Conservation (phyloP, 2,888 invertebrate genomes). For the Xestia ashworthii region DNA sequence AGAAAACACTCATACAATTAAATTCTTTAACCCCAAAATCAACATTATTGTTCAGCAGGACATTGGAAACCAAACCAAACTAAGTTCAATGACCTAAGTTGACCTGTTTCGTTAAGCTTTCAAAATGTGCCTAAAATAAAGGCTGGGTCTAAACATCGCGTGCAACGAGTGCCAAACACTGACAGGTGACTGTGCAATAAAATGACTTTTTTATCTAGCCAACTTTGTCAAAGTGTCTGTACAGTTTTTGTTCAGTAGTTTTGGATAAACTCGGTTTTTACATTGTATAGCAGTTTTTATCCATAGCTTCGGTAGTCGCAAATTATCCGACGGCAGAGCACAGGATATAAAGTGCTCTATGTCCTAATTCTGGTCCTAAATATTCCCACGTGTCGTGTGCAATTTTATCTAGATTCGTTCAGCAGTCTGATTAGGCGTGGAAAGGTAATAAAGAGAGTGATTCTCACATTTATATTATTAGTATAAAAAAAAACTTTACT, state of each 20-base stretch:
- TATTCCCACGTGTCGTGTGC: background rate
- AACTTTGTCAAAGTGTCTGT: background rate
- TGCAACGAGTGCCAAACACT: constrained; percentile 20
- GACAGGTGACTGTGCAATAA: constrained; percentile 38
- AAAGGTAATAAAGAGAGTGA: background rate
- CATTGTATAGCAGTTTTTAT: background rate
- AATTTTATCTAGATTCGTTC: background rate
- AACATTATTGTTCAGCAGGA: background rate
- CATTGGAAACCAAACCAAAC: background rate
- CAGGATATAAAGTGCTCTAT: background rate
- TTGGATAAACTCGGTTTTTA: background rate
- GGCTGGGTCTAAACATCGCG: background rate
- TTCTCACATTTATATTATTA: background rate
- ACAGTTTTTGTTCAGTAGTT: background rate
- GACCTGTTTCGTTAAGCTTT: background rate
- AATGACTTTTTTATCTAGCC: constrained; percentile 37
- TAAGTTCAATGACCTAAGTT: background rate
- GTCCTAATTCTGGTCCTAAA: background rate
- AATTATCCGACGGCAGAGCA: background rate
- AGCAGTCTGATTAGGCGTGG: too few relatives aligned
- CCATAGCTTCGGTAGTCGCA: too few relatives aligned
- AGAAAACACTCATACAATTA: background rate
- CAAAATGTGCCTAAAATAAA: constrained; percentile 24
- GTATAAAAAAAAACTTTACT: too few relatives aligned
- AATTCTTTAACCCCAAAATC: background rate